Evolutionary conservation across 1,140 invertebrate species (phyloP).

Genomic region (Hyphantria cunea): DNA sequence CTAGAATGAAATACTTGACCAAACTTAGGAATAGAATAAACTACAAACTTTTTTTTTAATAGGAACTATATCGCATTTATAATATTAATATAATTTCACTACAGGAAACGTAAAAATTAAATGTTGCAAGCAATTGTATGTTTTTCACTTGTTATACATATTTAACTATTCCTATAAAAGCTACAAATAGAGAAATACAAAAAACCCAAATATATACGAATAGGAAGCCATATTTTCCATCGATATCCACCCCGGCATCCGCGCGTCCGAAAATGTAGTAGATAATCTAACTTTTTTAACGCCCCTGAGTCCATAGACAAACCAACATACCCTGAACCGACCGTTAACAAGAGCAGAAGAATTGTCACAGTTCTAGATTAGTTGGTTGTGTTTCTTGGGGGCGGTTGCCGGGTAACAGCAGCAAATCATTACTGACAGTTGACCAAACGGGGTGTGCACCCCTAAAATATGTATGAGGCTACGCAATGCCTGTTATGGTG

Average conservation of each 20-base stretch:
- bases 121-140: too few species aligned
- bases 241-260: constrained; percentile 68
- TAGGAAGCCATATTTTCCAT: constrained; percentile 78
- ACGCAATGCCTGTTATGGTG: constrained; percentile 78
- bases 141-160: too few species aligned
- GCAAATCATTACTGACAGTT: constrained; percentile 81
- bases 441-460: constrained; percentile 73
- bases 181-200: constrained; percentile 55
- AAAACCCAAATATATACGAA: constrained; percentile 65
- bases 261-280: constrained; percentile 73
- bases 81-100: too few species aligned
- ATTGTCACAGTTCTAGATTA: constrained; percentile 35
- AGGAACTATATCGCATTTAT: too few species aligned
- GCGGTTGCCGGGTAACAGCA: constrained; percentile 63
- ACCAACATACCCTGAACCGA: constrained; percentile 44
- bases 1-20: too few species aligned
- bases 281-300: constrained; percentile 79
- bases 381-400: constrained; percentile 53
- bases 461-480: constrained; percentile 80
- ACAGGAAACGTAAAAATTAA: too few species aligned
- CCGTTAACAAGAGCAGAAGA: neutral
- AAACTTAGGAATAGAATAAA: too few species aligned
- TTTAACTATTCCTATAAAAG: too few species aligned
- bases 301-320: constrained; percentile 59
- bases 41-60: too few species aligned